phyloP scores from a whole-genome alignment of 2,113 vertebrate species.

The Odocoileus hemionus region DNA sequence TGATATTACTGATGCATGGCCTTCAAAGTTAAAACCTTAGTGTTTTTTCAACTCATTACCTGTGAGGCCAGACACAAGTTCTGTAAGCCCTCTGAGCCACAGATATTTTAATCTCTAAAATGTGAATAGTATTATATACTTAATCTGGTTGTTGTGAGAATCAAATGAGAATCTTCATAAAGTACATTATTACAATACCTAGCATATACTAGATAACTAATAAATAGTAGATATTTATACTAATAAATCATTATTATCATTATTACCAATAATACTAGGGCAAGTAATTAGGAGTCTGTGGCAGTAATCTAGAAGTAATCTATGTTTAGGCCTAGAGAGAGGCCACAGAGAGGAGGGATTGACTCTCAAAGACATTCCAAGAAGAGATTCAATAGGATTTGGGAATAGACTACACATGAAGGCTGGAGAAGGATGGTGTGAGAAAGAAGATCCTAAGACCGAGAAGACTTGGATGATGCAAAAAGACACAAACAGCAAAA shows the following conservation, averaged over 20 bases:
- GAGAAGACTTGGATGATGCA: neutral
- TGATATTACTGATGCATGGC: neutral
- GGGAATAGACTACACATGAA: neutral
- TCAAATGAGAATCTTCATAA: neutral
- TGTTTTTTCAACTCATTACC: neutral
- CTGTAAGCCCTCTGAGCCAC: neutral
- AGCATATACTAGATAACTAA: neutral
- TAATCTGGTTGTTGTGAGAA: neutral
- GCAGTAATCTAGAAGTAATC: neutral
- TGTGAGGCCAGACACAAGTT: neutral
- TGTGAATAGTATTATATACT: neutral
- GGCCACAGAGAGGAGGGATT: neutral
- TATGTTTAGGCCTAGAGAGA: conserved; percentile 1
- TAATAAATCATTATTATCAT: neutral
- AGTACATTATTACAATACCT: neutral
- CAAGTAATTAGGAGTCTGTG: neutral
- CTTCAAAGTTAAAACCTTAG: neutral
- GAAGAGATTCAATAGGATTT: neutral
- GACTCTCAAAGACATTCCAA: conserved; percentile 2
- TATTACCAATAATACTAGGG: neutral
- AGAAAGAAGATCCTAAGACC: neutral
- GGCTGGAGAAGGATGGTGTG: neutral
- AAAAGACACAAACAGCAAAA: neutral
- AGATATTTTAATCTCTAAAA: conserved; percentile 9
- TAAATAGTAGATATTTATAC: conserved; percentile 1